Percentiles rank a stretch among this genome's conserved stretches.
These are phyloP conservation scores for Acanthisitta chloris DNA, from an alignment of 2,113 vertebrate genomes.

Conservation along the genomic window DNA sequence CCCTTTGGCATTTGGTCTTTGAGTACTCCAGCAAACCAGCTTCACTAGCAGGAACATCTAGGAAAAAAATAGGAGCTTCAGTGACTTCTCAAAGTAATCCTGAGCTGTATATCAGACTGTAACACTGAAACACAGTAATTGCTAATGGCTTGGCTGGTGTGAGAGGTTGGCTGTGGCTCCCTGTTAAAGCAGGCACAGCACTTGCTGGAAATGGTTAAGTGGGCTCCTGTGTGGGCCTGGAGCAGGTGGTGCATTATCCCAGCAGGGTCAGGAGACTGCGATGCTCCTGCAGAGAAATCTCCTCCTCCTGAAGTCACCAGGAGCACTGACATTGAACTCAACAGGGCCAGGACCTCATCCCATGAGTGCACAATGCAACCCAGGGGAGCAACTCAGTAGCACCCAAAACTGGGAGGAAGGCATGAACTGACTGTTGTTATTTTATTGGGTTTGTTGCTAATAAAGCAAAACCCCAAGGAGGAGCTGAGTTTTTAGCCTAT, in stretches of 20 bases:
- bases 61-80: background rate
- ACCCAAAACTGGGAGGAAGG: background rate
- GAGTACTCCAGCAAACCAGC: background rate
- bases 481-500: background rate
- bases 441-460: background rate
- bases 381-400: background rate
- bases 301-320: background rate
- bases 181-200: background rate
- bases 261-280: background rate
- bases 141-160: background rate
- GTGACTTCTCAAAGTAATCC: background rate
- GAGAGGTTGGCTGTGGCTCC: background rate
- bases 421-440: background rate
- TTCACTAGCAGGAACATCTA: background rate
- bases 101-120: background rate
- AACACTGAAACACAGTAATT: rapidly evolving
- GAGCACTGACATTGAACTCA: rapidly evolving
- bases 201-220: background rate
- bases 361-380: rapidly evolving
- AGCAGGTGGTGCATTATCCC: background rate
- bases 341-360: background rate
- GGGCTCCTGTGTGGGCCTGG: background rate
- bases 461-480: slow-evolving; percentile 17
- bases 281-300: background rate
- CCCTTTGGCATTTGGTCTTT: background rate